Base-by-base conservation (phyloP, 2,797 vertebrate genomes). In the Hydrocynus forskahlii region DNA sequence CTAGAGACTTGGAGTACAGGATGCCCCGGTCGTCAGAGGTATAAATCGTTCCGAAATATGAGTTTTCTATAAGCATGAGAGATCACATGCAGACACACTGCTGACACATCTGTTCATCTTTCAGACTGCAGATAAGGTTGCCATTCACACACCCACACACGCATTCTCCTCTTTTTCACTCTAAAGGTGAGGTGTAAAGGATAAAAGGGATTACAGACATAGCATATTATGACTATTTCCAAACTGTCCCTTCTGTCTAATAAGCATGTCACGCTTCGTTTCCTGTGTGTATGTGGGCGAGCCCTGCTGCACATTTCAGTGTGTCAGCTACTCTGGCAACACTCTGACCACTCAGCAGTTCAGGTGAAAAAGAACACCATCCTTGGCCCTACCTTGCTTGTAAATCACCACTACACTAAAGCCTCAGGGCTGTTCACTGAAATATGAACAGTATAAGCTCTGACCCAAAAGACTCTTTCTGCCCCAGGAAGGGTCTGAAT, bases 1-100 rank as follows among this genome's bases (percentile, higher is more conserved):
- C 95, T 7, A 96, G 88, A 0, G 95, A 96, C 84, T 94, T 95
- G 57, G 93, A 93, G 83, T 94, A 96, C 73, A 96, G 81, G 85
- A 95, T 92, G 0, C 95, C 95, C 0, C 93, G 92, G 81, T 95
- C 94, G 12, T 95, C 95, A 3, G 95, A 96, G 0, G 94, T 95
- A 88, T 95, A 96, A 90, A 96, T 92, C 23, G 94, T 95, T 52
- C 95, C 95, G 57, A 95, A 96, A 89, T 88, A 94, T 1, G 94
- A 94, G 75, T 95, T 94, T 92, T 88, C 70, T 70, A 48, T 38
- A 38, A 86, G 78, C 83, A 25, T 59, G 9, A 60, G 63, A 45
- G 63, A 63, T 74, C 70, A 78, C 55, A 81, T 54, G 82, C 70
- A 78, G 23, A 76, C 54, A 82, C 16, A 71, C 38, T 19, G 64